phyloP scores from a whole-genome alignment of 2,797 vertebrate genomes.

The Monodelphis domestica region DNA sequence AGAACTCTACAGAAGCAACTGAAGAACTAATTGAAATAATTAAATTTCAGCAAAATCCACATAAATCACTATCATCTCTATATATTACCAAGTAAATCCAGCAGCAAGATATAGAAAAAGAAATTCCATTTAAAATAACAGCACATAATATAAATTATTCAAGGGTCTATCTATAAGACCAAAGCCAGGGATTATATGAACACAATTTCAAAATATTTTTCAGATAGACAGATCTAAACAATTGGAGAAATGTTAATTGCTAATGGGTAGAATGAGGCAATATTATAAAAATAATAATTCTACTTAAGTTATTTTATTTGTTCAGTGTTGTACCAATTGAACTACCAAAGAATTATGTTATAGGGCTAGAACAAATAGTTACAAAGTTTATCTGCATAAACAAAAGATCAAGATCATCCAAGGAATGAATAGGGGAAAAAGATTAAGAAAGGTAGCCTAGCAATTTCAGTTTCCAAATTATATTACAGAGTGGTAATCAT shows the following conservation, averaged over 20 bases:
- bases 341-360: neutral
- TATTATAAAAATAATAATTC: neutral
- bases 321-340: neutral
- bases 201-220: neutral
- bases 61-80: no score
- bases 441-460: neutral
- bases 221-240: neutral
- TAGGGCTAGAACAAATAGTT: neutral
- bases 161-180: neutral
- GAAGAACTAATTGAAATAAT: no score
- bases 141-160: neutral
- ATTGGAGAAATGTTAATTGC: neutral
- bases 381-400: neutral
- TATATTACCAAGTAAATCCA: no score
- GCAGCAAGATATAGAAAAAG: no score
- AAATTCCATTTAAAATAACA: neutral
- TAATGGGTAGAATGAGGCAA: neutral
- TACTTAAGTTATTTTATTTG: neutral
- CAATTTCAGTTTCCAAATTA: neutral
- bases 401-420: neutral
- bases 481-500: neutral
- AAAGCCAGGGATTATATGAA: neutral
- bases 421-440: neutral
- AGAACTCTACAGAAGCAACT: no score
- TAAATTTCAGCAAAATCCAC: no score